These are phyloP conservation scores for Rutilus rutilus DNA, from an alignment of 2,113 vertebrate species.

Conservation along the genomic window DNA sequence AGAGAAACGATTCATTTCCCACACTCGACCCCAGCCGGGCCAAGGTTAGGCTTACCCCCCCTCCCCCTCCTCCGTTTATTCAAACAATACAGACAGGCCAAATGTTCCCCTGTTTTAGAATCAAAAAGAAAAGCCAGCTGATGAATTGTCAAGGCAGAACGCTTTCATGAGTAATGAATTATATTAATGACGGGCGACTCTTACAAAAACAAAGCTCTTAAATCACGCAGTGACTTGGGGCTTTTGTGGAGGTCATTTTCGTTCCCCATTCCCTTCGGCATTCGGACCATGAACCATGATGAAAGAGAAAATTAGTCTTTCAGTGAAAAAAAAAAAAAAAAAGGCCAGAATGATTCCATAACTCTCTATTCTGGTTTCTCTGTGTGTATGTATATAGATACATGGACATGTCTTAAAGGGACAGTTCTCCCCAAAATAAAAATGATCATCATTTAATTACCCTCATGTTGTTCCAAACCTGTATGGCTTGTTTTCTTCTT, in stretches of 20 bases:
- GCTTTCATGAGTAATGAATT: slow-evolving; percentile 80
- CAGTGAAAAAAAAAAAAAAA: background rate
- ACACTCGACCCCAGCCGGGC: slow-evolving; percentile 79
- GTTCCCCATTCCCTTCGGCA: slow-evolving; percentile 56
- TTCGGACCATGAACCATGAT: slow-evolving; percentile 63
- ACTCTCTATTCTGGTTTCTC: background rate
- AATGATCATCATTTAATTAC: background rate
- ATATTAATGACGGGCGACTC: slow-evolving; percentile 75
- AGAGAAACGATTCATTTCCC: slow-evolving; percentile 75
- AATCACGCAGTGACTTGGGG: slow-evolving; percentile 74
- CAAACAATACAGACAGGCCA: slow-evolving; percentile 75
- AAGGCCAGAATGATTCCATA: slow-evolving; percentile 21
- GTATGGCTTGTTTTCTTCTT: background rate
- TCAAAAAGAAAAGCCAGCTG: slow-evolving; percentile 72
- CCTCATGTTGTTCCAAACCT: background rate
- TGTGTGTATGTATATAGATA: background rate
- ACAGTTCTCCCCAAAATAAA: background rate
- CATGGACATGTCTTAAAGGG: background rate
- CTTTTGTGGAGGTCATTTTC: slow-evolving; percentile 62
- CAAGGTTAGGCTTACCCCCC: slow-evolving; percentile 62
- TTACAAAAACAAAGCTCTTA: slow-evolving; percentile 79
- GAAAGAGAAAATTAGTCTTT: slow-evolving; percentile 54
- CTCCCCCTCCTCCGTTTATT: slow-evolving; percentile 80
- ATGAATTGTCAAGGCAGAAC: slow-evolving; percentile 81
- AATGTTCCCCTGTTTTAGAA: slow-evolving; percentile 73